Base-by-base conservation (phyloP, 2,113 vertebrate species). In the Apteryx owenii region DNA sequence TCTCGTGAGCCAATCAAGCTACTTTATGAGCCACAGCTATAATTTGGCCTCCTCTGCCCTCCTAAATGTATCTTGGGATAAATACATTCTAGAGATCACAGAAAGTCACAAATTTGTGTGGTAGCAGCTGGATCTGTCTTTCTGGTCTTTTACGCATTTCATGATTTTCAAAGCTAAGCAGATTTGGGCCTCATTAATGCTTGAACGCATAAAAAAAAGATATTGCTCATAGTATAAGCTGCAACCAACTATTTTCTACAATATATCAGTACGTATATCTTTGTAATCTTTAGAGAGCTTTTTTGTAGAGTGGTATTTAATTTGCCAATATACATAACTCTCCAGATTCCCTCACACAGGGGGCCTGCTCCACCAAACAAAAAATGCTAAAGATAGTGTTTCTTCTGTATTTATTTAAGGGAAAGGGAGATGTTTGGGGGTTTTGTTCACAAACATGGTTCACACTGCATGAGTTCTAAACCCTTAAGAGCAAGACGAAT, bases 101-200 rank as follows among this genome's bases (percentile, higher is more conserved):
- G 84, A 58, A 86, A 86, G 31, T 36, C 66, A 46, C 25, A 36
- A 23, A 80, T 65, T 42, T 33, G 7, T 44, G 29, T 70, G 38
- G 28, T 88, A 83, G 76, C 75, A 95, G 62, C 50, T 73, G 38
- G 25, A 72, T 79, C 42, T 64, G 4, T 2, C 58, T 82, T 68
- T 75, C 62, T 79, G 19, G 40, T 81, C 36, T 72, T 56, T 95
- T 40, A 29, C 11, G 26, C 6, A 58, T 71, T 70, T 85, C 19
- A 60, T 9, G 19, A 87, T 87, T 95, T 90, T 76, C 56, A 77
- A 88, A 94, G 48, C 66, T 58, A 91, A 88, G 79, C 44, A 83
- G 62, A 89, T 83, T 88, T 93, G 68, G 48, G 40, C 33, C 19
- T 72, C 51, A 44, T 94, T 95, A 79, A 89, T 65, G 48, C 33